Conservation (phyloP, 2,113 vertebrate species). For the Malaclemys terrapin region DNA sequence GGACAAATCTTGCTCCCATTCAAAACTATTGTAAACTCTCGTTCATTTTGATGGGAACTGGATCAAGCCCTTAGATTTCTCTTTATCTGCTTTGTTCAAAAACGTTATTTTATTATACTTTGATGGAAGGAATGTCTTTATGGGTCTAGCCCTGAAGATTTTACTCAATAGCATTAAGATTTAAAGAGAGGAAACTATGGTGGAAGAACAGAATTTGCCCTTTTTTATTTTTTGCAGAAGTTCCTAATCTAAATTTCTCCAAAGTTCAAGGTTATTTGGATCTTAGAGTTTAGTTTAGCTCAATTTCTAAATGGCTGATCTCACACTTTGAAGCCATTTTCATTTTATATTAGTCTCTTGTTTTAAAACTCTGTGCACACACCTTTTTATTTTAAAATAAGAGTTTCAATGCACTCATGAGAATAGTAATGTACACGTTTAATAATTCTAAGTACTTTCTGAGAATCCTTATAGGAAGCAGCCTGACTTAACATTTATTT, state of each 20-base stretch:
- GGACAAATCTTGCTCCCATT: background rate
- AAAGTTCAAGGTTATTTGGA: background rate
- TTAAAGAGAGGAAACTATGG: background rate
- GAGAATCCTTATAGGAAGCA: conserved; percentile 7
- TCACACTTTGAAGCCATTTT: accelerated
- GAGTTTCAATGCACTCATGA: background rate
- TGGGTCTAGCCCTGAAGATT: background rate
- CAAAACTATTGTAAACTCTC: background rate
- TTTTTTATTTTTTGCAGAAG: background rate
- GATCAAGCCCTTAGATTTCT: background rate
- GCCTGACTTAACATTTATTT: conserved; percentile 17
- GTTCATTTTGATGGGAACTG: background rate
- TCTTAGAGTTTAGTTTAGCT: background rate
- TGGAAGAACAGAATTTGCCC: background rate
- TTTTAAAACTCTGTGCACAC: background rate
- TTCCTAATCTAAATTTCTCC: background rate
- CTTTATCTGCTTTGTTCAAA: background rate
- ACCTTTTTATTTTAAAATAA: conserved; percentile 1
- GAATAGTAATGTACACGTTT: background rate
- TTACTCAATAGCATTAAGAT: background rate
- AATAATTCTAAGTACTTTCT: conserved; percentile 10
- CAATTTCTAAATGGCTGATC: background rate
- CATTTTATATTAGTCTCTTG: background rate
- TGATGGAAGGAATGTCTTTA: background rate
- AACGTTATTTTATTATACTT: background rate